phyloP scores from a whole-genome alignment of 2,888 invertebrate species.

The Drosophila siamana region DNA sequence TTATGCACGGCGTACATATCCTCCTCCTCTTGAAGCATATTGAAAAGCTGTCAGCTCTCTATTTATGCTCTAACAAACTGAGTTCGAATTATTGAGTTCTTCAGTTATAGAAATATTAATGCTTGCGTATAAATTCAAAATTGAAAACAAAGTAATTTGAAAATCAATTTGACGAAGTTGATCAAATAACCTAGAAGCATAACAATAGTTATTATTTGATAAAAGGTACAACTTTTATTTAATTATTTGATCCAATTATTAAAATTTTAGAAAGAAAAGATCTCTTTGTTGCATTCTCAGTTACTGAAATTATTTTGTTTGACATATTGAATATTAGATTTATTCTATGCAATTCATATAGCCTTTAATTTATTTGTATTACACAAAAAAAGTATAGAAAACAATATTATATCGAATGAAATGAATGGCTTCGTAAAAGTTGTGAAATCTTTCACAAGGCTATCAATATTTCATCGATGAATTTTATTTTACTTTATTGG shows the following conservation, averaged over 20 bases:
- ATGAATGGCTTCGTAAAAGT: not conserved
- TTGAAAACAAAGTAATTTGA: no score
- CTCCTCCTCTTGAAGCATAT: not conserved
- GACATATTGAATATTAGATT: not conserved
- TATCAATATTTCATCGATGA: constrained; percentile 17
- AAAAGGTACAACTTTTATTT: no score
- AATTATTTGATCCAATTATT: not conserved
- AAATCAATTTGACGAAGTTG: no score
- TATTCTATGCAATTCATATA: constrained; percentile 1
- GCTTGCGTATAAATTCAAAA: no score
- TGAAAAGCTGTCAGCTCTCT: not conserved
- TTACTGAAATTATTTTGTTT: not conserved
- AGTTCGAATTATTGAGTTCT: not conserved
- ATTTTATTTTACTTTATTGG: constrained; percentile 20
- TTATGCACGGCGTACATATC: not conserved
- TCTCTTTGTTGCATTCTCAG: not conserved
- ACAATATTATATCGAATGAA: not conserved
- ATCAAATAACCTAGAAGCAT: no score
- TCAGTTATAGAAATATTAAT: no score
- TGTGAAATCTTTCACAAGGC: constrained; percentile 16
- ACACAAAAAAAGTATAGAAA: not conserved
- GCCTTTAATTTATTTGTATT: not conserved
- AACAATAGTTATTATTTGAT: no score
- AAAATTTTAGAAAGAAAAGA: not conserved
- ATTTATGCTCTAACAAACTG: not conserved